These are phyloP conservation scores for Ornithoptera priamus DNA, from an alignment of 2,888 invertebrate genomes.

Conservation along the genomic window DNA sequence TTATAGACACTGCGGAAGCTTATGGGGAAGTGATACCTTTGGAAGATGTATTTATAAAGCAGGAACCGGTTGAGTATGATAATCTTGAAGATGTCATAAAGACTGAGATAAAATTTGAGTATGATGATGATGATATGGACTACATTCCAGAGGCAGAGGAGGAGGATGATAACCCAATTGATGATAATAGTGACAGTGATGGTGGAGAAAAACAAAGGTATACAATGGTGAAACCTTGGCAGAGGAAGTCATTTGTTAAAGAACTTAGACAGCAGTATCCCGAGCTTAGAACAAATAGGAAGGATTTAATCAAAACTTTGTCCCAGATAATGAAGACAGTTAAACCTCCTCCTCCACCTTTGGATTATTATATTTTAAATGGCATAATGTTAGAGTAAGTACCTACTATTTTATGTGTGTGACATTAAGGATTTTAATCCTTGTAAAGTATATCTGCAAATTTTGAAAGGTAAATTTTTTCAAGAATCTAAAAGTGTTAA, in stretches of 20 bases:
- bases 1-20: slow-evolving; percentile 45
- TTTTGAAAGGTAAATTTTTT: too few relatives aligned
- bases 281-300: slow-evolving; percentile 47
- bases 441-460: too few relatives aligned
- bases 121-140: slow-evolving; percentile 32
- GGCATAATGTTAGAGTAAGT: slow-evolving; percentile 55
- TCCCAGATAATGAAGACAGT: slow-evolving; percentile 54
- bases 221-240: slow-evolving; percentile 31
- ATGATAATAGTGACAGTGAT: slow-evolving; percentile 32
- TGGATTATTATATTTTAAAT: slow-evolving; percentile 49
- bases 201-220: slow-evolving; percentile 40
- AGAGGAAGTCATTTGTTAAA: slow-evolving; percentile 49
- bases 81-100: slow-evolving; percentile 9
- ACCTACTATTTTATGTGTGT: background rate
- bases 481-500: too few relatives aligned
- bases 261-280: slow-evolving; percentile 51
- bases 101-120: slow-evolving; percentile 18
- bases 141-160: slow-evolving; percentile 31
- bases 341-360: slow-evolving; percentile 51
- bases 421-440: too few relatives aligned
- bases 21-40: slow-evolving; percentile 44
- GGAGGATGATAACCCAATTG: slow-evolving; percentile 18
- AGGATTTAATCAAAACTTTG: slow-evolving; percentile 49
- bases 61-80: slow-evolving; percentile 24
- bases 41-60: slow-evolving; percentile 30